A percentile compares a stretch with the other conserved stretches of the same genome.
These are phyloP conservation scores for Drosophila punjabiensis DNA, from an alignment of 1,140 invertebrate genomes.

Conservation along the genomic window DNA sequence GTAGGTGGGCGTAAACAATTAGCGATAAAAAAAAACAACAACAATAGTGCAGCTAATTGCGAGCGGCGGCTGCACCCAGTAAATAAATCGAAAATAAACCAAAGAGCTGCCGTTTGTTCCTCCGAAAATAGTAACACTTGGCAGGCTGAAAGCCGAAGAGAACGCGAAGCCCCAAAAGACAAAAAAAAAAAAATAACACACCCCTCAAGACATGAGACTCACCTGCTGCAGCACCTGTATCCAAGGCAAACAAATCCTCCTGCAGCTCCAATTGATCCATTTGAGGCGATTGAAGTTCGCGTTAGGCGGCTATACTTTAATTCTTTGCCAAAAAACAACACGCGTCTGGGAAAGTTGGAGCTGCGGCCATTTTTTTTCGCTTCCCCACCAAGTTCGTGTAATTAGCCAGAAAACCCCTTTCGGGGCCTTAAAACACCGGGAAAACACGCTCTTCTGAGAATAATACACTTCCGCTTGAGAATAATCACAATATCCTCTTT, in stretches of 20 bases:
- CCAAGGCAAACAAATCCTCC: constrained; percentile 44
- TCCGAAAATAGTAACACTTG: constrained; percentile 40
- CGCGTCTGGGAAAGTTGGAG: constrained; percentile 44
- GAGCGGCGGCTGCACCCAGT: constrained; percentile 53
- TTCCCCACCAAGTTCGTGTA: not conserved
- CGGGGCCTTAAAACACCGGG: constrained; percentile 2
- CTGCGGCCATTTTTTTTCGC: constrained; percentile 56
- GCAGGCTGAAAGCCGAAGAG: constrained; percentile 16
- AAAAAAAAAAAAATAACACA: constrained; percentile 1
- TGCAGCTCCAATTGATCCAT: constrained; percentile 65
- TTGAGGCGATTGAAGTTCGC: constrained; percentile 4
- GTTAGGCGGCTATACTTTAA: not conserved
- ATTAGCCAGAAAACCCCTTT: constrained; percentile 2
- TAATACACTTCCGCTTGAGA: not conserved
- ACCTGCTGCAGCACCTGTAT: constrained; percentile 33
- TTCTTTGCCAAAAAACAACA: constrained; percentile 36
- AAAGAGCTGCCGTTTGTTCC: constrained; percentile 37
- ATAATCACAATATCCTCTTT: not conserved
- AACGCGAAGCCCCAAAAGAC: not conserved
- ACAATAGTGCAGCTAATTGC: constrained; percentile 29
- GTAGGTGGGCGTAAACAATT: constrained; percentile 76
- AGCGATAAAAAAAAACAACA: constrained; percentile 33
- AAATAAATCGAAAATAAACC: constrained; percentile 55
- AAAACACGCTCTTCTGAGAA: not conserved
- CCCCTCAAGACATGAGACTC: constrained; percentile 1